Base-by-base conservation (phyloP, 2,797 vertebrate genomes). In the Otolemur crassicaudatus region DNA sequence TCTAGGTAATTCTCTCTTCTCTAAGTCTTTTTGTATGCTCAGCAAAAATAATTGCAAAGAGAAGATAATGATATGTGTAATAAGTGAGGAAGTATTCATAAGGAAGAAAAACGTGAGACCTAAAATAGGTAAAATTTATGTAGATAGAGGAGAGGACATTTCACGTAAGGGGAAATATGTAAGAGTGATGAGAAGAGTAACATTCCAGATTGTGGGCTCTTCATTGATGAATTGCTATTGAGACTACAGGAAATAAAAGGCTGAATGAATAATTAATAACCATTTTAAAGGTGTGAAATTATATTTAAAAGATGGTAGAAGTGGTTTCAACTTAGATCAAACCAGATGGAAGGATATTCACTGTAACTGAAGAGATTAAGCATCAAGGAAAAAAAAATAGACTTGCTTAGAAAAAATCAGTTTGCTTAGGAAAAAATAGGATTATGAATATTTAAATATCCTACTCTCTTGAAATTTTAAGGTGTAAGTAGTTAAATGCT, bases 211-310 rank as follows among this genome's bases (percentile, higher is more conserved):
- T 46, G 31, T 56, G 60, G 19, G 25, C 87, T 40, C 29, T 61
- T 96, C 34, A 82, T 17, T 60, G 61, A 79, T 83, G 49, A 97
- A 69, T 87, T 94, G 16, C 58, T 90, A 43, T 70, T 7, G 2
- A 40, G 2, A 40, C 67, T 79, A 86, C 29, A 95, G 65, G 49
- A 92, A 95, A 87, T 73, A 95, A 96, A 95, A 79, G 60, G 0
- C 34, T 73, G 20, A 82, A 67, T 95, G 37, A 95, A 87, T 82
- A 83, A 89, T 90, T 87, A 63, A 79, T 80, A 69, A 86, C 63
- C 31, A 92, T 75, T 83, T 90, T 73, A 40, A 75, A 25, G 7
- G 58, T 17, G 23, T 83, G 58, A 75, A 92, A 92, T 95, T 73
- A 58, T 70, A 95, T 76, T 77, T 25, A 56, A 56, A 82, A 76